Conservation (phyloP, 2,113 vertebrate species). For the Stigmatopora nigra region DNA sequence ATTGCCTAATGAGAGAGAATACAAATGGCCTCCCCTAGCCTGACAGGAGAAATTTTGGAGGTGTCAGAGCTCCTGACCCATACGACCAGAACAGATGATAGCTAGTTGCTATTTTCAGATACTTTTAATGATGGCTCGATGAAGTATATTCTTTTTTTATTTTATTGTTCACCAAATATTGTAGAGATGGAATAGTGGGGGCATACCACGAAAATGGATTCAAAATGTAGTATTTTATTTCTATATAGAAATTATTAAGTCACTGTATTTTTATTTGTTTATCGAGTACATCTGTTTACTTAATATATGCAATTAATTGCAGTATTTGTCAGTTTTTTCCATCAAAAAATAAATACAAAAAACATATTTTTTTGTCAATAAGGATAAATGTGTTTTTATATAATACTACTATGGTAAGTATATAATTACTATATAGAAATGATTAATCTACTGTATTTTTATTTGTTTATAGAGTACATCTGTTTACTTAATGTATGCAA, state of each 20-base stretch:
- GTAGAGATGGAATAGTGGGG: conserved; percentile 32
- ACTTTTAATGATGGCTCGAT: conserved; percentile 73
- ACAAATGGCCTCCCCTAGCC: conserved; percentile 64
- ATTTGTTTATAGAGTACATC: too few species aligned
- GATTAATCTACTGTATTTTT: conserved; percentile 59
- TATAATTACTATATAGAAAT: conserved; percentile 16
- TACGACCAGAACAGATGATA: conserved; percentile 76
- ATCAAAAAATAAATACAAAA: too few species aligned
- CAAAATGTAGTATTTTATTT: conserved; percentile 33
- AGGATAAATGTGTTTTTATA: too few species aligned
- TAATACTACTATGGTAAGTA: too few species aligned
- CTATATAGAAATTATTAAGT: conserved; percentile 8
- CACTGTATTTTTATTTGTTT: conserved; percentile 64
- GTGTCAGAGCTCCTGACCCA: conserved; percentile 69
- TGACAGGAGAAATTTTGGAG: conserved; percentile 76
- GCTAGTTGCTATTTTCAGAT: conserved; percentile 76
- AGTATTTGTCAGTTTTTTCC: conserved; percentile 4
- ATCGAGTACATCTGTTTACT: too few species aligned
- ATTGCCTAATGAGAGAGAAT: conserved; percentile 71
- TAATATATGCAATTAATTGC: too few species aligned
- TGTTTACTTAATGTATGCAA: too few species aligned
- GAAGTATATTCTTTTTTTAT: conserved; percentile 64
- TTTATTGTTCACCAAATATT: conserved; percentile 46
- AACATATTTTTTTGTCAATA: too few species aligned
- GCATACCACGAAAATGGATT: conserved; percentile 12